These are phyloP conservation scores for Procambarus clarkii DNA, from an alignment of 1,140 invertebrate species.

Conservation along the genomic window DNA sequence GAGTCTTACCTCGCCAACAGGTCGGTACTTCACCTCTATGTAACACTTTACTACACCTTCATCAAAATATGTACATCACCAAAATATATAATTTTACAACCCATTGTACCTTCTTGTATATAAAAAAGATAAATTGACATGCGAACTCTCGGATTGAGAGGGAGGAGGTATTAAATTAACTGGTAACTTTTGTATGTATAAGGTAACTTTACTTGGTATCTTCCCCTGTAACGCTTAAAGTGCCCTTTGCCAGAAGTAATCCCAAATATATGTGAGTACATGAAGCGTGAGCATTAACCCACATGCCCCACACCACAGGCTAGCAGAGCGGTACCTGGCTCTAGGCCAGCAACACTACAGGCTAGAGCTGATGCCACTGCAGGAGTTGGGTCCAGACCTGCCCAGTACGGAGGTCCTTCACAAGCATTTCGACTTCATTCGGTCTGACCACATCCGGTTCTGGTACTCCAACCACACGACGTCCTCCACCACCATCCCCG, in stretches of 20 bases:
- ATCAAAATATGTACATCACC: too few species aligned
- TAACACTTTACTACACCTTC: not conserved
- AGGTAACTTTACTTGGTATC: too few species aligned
- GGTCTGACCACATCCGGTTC: conserved; percentile 75
- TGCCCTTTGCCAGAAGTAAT: not conserved
- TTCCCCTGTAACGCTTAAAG: not conserved
- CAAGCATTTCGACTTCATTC: conserved; percentile 74
- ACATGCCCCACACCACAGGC: conserved; percentile 14
- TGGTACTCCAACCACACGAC: conserved; percentile 74
- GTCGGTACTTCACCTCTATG: not conserved
- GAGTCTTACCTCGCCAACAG: conserved; percentile 73
- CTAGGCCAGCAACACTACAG: conserved; percentile 55
- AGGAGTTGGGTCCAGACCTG: conserved; percentile 63
- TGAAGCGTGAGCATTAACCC: not conserved
- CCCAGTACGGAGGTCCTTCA: conserved; percentile 64
- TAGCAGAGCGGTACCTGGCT: conserved; percentile 34
- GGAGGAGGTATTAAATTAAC: too few species aligned
- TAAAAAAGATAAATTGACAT: too few species aligned
- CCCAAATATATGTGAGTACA: not conserved
- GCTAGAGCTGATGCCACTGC: conserved; percentile 62
- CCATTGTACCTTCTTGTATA: too few species aligned
- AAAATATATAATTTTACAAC: too few species aligned
- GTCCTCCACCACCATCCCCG: conserved; percentile 64
- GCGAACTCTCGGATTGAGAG: too few species aligned
- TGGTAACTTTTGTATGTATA: too few species aligned